Base-by-base conservation (phyloP, 2,113 vertebrate species). In the Cryptotis parvus region DNA sequence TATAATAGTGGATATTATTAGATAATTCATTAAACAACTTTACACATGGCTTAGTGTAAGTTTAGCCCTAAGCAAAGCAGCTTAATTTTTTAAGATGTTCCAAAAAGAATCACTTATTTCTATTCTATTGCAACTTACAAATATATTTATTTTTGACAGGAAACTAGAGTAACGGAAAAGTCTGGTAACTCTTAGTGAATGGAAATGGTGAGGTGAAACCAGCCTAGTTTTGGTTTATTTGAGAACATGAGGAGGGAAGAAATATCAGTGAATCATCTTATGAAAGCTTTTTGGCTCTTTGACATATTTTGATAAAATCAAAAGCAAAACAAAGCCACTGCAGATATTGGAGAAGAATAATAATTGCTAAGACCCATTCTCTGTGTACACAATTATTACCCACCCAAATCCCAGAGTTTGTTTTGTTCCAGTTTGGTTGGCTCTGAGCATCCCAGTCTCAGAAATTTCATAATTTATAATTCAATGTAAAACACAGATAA, bases 1-100 rank as follows among this genome's bases (percentile, higher is more conserved):
- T 18, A 41, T 52, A 78, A 72, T 78, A 86, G 66, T 80, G 91
- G 18, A 69, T 90, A 69, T 70, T 66, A 85, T 73, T 80, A 89
- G 39, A 8, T 66, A 95, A 91, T 92, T 83, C 45, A 73, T 74
- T 55, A 77, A 63, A n/a, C 45, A 86, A 79, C 91, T 75, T 80
- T 80, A 39, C 24, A 69, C 49, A 84, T 58, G 55, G 1, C 27
- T 69, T 76, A 9, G 12, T 63, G 24, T 66, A 91, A 76, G 7
- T 3, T 35, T 87, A 9, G 9, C 0, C 24, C 4, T 73, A 16
- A 78, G 12, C 27, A 88, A 83, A 90, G 4, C 6, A 41, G 41
- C 63, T 55, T 55, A 26, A 92, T 65, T 77, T 63, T 27, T 69
- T 81, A 35, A 29, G 22, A 91, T 37, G 77, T 0, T 83, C 22